A percentile compares a stretch with the other conserved stretches of the same genome.
phyloP scores from a whole-genome alignment of 2,888 invertebrate genomes.

The Pachycephus smyrnensis region DNA sequence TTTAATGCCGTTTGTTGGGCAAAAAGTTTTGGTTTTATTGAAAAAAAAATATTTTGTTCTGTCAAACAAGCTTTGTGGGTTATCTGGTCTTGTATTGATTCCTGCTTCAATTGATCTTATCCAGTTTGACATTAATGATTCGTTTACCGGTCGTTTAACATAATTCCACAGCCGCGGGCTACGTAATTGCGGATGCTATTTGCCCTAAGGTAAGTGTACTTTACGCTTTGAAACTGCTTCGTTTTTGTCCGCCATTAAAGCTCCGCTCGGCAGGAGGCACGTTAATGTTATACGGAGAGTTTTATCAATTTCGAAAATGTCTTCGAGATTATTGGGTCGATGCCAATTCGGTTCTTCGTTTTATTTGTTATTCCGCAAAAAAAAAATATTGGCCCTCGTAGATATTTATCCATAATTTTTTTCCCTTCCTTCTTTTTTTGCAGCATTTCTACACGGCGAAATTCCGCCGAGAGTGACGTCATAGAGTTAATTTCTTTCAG shows the following conservation, averaged over 20 bases:
- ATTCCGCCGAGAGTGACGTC: background rate
- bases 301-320: background rate
- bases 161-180: slow-evolving; percentile 2
- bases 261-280: background rate
- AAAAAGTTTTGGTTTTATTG: background rate
- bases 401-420: background rate
- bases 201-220: background rate
- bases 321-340: background rate
- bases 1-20: too few species aligned
- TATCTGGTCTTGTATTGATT: background rate
- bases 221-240: background rate
- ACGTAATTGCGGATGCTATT: slow-evolving; percentile 1
- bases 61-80: background rate
- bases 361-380: background rate
- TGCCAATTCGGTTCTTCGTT: background rate
- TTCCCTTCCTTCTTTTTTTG: background rate
- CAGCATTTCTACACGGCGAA: background rate
- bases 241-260: background rate
- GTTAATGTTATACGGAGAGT: background rate
- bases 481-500: background rate
- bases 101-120: background rate
- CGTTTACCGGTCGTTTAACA: background rate
- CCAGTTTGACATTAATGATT: background rate
- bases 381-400: background rate
- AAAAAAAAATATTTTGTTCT: background rate